These are phyloP conservation scores for Priocnemis perturbator DNA, from an alignment of 2,888 invertebrate genomes.

Conservation along the genomic window DNA sequence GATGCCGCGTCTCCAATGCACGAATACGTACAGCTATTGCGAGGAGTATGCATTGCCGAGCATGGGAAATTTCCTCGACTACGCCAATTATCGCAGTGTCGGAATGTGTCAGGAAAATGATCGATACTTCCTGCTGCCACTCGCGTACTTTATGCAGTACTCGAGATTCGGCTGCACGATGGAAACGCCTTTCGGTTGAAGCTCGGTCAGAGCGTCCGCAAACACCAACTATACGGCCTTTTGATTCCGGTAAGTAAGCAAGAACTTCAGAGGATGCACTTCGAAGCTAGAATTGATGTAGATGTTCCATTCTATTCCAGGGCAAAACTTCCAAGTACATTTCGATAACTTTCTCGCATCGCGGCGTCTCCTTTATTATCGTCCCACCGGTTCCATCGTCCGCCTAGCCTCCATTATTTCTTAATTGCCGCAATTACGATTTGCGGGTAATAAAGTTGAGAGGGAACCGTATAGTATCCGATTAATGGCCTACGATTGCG, in stretches of 20 bases:
- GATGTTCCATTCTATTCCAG: conserved; percentile 15
- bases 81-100: conserved; percentile 19
- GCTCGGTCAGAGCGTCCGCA: conserved; percentile 18
- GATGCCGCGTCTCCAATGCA: no score
- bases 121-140: neutral
- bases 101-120: neutral
- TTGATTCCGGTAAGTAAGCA: conserved; percentile 32
- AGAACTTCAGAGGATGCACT: conserved; percentile 29
- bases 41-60: no score
- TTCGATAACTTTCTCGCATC: conserved; percentile 28
- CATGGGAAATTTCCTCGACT: neutral
- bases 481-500: neutral
- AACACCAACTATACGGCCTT: conserved; percentile 5
- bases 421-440: conserved; percentile 1
- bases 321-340: conserved; percentile 25
- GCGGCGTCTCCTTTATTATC: conserved; percentile 19
- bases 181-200: conserved; percentile 16
- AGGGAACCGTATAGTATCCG: neutral
- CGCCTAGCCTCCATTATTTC: conserved; percentile 4
- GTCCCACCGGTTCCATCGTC: neutral
- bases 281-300: conserved; percentile 25
- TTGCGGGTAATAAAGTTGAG: neutral
- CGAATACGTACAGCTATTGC: no score
- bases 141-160: neutral
- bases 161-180: conserved; percentile 21